These are phyloP conservation scores for Circaetus gallicus DNA, from an alignment of 2,113 vertebrate genomes.

Conservation along the genomic window DNA sequence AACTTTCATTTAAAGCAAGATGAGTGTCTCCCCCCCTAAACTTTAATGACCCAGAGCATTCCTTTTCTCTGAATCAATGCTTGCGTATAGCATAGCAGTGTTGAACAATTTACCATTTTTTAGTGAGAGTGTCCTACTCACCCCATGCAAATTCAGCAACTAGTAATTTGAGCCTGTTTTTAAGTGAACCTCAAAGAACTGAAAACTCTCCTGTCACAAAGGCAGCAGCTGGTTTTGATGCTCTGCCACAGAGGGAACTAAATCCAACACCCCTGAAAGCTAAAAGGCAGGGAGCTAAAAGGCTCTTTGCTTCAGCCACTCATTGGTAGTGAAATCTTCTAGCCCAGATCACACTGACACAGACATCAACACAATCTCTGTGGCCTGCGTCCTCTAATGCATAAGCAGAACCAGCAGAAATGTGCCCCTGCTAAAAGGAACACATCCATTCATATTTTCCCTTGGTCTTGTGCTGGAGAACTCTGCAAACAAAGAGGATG, in stretches of 20 bases:
- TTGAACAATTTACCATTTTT: background rate
- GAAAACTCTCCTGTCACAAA: background rate
- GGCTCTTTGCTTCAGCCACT: background rate
- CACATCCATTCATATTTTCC: background rate
- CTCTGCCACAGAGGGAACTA: background rate
- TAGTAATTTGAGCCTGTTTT: background rate
- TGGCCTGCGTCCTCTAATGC: background rate
- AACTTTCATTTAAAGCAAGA: background rate
- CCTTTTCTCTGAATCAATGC: background rate
- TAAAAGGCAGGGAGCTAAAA: background rate
- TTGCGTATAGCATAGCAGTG: background rate
- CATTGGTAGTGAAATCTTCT: background rate
- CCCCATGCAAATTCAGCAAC: background rate
- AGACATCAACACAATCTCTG: background rate
- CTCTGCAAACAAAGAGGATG: background rate
- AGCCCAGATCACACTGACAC: background rate
- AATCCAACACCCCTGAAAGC: background rate
- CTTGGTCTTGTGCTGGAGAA: background rate
- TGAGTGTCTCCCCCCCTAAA: background rate
- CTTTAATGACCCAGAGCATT: background rate
- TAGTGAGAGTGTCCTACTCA: background rate
- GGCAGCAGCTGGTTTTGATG: background rate
- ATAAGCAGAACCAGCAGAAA: background rate
- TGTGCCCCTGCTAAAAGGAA: background rate
- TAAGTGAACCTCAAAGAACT: background rate